Evolutionary conservation across 35 echinoderm and acorn worm species (phyloP).

Genomic region (Lytechinus variegatus): DNA sequence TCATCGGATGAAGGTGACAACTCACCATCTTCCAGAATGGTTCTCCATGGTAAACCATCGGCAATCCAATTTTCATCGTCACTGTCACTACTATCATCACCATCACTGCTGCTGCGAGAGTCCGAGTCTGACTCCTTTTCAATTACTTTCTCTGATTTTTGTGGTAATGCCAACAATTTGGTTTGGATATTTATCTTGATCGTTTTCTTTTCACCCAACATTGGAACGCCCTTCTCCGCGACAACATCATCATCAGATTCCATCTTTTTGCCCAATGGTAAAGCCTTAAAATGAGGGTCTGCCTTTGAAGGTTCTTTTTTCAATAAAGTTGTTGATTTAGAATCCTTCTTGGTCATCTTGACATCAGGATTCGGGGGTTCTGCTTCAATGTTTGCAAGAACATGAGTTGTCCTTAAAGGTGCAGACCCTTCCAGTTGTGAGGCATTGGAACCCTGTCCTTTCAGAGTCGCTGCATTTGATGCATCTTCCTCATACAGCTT

Average conservation of each 20-base stretch:
- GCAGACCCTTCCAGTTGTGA: background rate
- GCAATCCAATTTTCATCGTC: background rate
- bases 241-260: background rate
- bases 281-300: background rate
- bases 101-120: conserved; percentile 37
- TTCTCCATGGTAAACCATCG: conserved; percentile 71
- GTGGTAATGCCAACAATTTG: conserved; percentile 5
- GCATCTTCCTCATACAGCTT: background rate
- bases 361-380: background rate
- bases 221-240: background rate
- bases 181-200: conserved; percentile 57
- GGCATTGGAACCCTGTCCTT: background rate
- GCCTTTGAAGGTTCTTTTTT: background rate
- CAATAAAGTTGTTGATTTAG: background rate
- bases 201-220: conserved; percentile 44
- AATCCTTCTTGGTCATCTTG: background rate
- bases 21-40: conserved; percentile 88
- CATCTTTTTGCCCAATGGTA: background rate
- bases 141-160: background rate
- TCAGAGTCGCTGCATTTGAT: background rate
- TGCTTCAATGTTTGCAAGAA: background rate
- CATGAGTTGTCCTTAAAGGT: background rate
- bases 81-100: conserved; percentile 30
- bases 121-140: background rate
- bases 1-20: conserved; percentile 62